Percentiles rank a stretch among this genome's conserved stretches.
Evolutionary conservation across 1,140 invertebrate genomes (phyloP).

Genomic region (Aphidius gifuensis): DNA sequence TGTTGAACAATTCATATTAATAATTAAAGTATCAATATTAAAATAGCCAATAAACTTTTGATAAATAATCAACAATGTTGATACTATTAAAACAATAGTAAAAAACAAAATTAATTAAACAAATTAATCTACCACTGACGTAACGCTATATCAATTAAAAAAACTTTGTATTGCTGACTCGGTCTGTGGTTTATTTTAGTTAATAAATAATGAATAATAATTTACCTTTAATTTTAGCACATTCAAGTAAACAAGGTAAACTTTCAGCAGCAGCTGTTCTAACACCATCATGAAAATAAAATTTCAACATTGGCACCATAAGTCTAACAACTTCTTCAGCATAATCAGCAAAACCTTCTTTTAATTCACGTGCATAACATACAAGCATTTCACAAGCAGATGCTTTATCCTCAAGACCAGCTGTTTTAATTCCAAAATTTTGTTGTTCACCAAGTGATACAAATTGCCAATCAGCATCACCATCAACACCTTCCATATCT

Average conservation of each 20-base stretch:
- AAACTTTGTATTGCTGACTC: constrained; percentile 15
- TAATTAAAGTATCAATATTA: neutral
- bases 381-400: constrained; percentile 99
- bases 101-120: neutral
- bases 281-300: constrained; percentile 98
- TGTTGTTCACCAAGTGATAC: constrained; percentile 95
- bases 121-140: constrained; percentile 17
- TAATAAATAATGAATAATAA: constrained; percentile 1
- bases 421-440: constrained; percentile 88
- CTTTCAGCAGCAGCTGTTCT: constrained; percentile 90
- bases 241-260: constrained; percentile 89
- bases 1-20: too few relatives aligned
- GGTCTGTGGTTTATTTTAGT: constrained; percentile 13
- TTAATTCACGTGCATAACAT: constrained; percentile 95
- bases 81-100: constrained; percentile 9
- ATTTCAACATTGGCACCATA: constrained; percentile 96
- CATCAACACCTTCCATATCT: constrained; percentile 81
- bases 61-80: neutral
- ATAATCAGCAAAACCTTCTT: constrained; percentile 93
- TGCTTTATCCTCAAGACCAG: constrained; percentile 96
- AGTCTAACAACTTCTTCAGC: constrained; percentile 91
- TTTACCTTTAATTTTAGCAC: constrained; percentile 80
- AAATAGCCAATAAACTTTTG: constrained; percentile 13
- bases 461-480: constrained; percentile 96
- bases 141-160: constrained; percentile 12